Evolutionary conservation across 2,797 vertebrate genomes (phyloP).

Genomic region (Discoglossus pictus): DNA sequence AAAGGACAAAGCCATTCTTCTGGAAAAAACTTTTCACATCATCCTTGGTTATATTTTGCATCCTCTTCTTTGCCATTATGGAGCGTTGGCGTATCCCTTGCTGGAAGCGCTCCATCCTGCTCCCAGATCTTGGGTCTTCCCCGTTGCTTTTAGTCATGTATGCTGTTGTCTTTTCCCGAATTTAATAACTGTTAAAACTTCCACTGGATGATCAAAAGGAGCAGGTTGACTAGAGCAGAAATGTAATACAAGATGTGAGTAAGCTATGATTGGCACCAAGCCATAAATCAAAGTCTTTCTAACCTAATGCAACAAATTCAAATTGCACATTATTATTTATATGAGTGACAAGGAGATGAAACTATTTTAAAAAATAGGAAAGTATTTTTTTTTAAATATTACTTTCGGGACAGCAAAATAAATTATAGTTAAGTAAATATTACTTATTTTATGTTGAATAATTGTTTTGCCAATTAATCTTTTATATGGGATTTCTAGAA

Average conservation of each 20-base stretch:
- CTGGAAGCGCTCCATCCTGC: conserved; percentile 87
- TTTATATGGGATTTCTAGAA: too few relatives aligned
- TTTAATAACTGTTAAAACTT: conserved; percentile 53
- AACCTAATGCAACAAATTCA: conserved; percentile 25
- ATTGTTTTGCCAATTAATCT: too few relatives aligned
- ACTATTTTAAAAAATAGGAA: too few relatives aligned
- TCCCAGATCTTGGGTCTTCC: conserved; percentile 75
- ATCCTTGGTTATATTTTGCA: conserved; percentile 91
- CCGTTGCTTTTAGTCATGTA: conserved; percentile 84
- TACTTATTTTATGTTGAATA: too few relatives aligned
- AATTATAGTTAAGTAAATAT: too few relatives aligned
- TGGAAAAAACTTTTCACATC: conserved; percentile 87
- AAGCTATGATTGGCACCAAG: conserved; percentile 30
- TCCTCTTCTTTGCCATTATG: conserved; percentile 90
- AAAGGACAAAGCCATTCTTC: conserved; percentile 93
- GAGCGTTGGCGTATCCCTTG: conserved; percentile 91
- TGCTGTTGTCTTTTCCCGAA: conserved; percentile 48
- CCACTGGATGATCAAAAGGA: conserved; percentile 27
- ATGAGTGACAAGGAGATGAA: too few relatives aligned
- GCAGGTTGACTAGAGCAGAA: conserved; percentile 48
- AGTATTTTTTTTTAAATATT: too few relatives aligned
- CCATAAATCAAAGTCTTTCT: conserved; percentile 27
- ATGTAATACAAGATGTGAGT: conserved; percentile 59
- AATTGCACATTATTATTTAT: too few relatives aligned
- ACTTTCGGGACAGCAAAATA: too few relatives aligned